These are phyloP conservation scores for Chlamydotis undulata DNA, from an alignment of 2,113 vertebrate species.

Conservation along the genomic window DNA sequence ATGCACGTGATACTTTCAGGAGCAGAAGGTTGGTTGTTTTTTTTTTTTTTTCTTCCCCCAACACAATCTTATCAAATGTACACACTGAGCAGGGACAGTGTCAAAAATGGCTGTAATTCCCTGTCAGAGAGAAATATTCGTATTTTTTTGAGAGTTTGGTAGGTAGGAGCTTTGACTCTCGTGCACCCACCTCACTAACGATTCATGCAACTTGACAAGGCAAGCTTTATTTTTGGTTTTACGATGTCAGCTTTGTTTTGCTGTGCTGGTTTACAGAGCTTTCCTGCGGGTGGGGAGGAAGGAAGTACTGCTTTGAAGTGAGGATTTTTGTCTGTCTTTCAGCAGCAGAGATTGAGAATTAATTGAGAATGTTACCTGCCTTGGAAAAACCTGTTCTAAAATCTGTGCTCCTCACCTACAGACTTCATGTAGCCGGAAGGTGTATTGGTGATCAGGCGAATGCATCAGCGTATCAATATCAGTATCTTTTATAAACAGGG, in stretches of 20 bases:
- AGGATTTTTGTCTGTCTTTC: background rate
- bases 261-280: background rate
- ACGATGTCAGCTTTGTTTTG: background rate
- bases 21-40: background rate
- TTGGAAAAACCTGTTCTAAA: background rate
- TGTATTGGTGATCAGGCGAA: too few relatives aligned
- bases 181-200: rapidly evolving
- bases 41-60: background rate
- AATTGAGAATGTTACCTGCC: background rate
- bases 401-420: background rate
- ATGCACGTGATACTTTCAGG: background rate
- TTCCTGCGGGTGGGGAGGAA: background rate
- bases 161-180: background rate
- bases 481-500: background rate
- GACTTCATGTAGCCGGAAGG: background rate
- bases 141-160: background rate
- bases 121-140: background rate
- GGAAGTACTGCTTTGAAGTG: background rate
- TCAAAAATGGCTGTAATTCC: background rate
- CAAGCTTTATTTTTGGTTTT: background rate
- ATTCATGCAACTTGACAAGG: background rate
- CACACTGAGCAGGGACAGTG: too few relatives aligned
- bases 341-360: rapidly evolving
- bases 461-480: background rate
- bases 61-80: background rate